Base-by-base conservation (phyloP, 2,888 invertebrate genomes). In the Melangyna quadrimaculata region DNA sequence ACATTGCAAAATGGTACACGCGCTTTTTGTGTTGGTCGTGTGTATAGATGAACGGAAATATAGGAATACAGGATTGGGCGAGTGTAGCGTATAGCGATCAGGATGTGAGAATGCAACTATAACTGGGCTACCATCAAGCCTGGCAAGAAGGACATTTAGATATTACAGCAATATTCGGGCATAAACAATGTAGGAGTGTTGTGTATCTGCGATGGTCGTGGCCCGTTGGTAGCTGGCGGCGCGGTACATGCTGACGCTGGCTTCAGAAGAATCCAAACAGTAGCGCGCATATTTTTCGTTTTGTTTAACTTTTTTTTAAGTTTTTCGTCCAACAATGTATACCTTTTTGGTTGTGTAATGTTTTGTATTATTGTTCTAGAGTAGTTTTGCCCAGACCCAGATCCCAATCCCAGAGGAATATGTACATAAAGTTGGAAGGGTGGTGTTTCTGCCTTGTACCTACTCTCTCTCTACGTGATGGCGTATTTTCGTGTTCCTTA, bases 241-340 rank as follows among this genome's bases (percentile, higher is more conserved):
- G 40, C 37, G 19, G 14, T n/a, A n/a, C n/a, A n/a, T 14, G 29
- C 59, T 57, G 48, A 57, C 61, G 29, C 55, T 67, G 72, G 72
- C 65, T 55, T 61, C 53, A 19, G 40, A 70, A 74, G 74, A 74
- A 57, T 55, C 48, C 29, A 48, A 83, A 61, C 78, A 83, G 78
- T 82, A 78, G 78, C 82, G 82, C 69, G 78, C 59, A 72, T 73
- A 73, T 61, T 69, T 59, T 59, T 37, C 14, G 17, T 19, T 55
- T 29, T 17, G 73, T 73, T 87, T 74, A 78, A 87, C 86, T 87
- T 88, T 87, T 70, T 81, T 87, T 88, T 87, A 88, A 88, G 88
- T 27, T 32, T 32, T 53, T 35, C 19, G 22, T 71, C 70, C 43
- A 57, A 59, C 45, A 61, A 17, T 35, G 12, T 35, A 43, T 24